Evolutionary conservation across 2,888 invertebrate genomes (phyloP), one percentile per base, ranked within the genome.

Genomic region (Melinaea marsaeus): DNA sequence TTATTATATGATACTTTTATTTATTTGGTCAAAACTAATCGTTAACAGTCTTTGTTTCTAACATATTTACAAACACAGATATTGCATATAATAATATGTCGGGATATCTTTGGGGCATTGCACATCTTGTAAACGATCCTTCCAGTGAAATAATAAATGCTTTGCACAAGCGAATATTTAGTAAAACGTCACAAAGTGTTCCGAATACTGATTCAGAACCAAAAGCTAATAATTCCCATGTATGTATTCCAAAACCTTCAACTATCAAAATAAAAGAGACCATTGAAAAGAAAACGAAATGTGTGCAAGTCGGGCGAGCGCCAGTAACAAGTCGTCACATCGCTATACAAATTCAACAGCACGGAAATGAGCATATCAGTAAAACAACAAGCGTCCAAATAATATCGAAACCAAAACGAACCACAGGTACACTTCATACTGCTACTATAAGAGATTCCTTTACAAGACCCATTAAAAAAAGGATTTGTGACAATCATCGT

Each of bases 111-210:
- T 83, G 82, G 83, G 77, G 80, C 60, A 72, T 88, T 47, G 79
- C 79, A 22, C 79, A 86, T 65, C 73, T 87, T n/a, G 73, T 81
- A 11, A 82, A 79, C 62, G 81, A 86, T 69, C 85, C 88, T 42
- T 82, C 86, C 1, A 71, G 77, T 13, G 78, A 82, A 46, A 54
- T 87, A 46, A 69, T 83, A 57, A 74, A 74, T 63, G 76, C 77
- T 47, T 62, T 86, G 59, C 75, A 74, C 45, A 72, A 73, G 13
- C 74, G 74, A 57, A 63, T 82, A 57, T 75, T 73, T 6, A 7
- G 57, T 69, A 64, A 62, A 69, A 61, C 42, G 35, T 69, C 6
- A 57, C 65, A 54, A 60, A 57, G 57, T 64, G 57, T 46, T 57
- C 55, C 59, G 65, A 37, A 57, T 47, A 57, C 34, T 61, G 57